Conservation (phyloP, 1,140 invertebrate genomes). For the Anastrepha ludens region DNA sequence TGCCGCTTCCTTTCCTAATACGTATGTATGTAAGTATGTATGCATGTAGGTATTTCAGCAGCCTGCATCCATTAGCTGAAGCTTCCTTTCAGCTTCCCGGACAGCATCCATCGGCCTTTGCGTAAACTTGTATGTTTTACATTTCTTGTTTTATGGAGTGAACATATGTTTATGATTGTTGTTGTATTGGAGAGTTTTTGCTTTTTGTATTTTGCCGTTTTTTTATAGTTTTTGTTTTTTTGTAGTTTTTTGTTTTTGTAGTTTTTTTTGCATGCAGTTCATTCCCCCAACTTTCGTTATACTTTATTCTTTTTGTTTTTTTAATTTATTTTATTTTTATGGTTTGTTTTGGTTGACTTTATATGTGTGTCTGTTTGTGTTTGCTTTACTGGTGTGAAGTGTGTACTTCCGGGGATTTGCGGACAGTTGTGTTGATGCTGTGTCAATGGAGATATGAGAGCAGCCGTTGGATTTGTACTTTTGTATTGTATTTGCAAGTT, state of each 20-base stretch:
- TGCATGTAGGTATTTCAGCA: neutral
- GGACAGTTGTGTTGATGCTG: constrained; percentile 19
- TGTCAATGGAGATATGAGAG: constrained; percentile 8
- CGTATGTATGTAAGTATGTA: neutral
- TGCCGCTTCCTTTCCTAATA: neutral
- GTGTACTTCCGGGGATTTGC: constrained; percentile 17
- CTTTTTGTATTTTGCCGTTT: neutral
- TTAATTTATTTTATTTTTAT: neutral
- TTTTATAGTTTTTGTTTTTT: neutral
- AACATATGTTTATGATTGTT: neutral
- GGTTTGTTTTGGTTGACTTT: neutral
- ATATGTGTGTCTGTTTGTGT: neutral
- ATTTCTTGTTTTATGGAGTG: neutral
- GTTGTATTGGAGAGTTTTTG: neutral
- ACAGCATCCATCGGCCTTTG: neutral
- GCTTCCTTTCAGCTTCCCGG: neutral
- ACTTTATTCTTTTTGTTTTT: neutral
- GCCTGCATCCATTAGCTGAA: neutral
- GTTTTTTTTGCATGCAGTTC: neutral
- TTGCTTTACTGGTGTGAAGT: constrained; percentile 23
- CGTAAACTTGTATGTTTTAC: neutral
- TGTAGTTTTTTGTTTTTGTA: neutral
- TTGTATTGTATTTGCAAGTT: neutral
- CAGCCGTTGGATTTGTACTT: neutral
- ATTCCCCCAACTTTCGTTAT: neutral